Conservation (phyloP, 2,797 vertebrate species). For the Spinus pinus region DNA sequence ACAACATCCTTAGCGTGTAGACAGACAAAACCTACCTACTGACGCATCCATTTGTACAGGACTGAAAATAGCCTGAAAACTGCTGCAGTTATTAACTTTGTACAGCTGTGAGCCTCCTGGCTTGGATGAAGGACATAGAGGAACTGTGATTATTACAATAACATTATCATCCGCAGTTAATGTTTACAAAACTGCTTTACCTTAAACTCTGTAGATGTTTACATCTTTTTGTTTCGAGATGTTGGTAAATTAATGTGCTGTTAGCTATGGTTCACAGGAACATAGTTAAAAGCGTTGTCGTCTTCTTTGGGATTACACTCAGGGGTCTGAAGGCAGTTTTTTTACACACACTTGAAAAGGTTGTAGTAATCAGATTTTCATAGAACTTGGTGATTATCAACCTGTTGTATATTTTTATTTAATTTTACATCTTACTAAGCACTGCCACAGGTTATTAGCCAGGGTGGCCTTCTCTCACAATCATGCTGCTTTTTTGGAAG, state of each 20-base stretch:
- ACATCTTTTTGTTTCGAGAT: conserved; percentile 80
- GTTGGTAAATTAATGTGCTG: conserved; percentile 74
- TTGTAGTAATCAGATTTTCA: conserved; percentile 77
- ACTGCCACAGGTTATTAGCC: conserved; percentile 81
- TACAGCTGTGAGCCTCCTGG: conserved; percentile 75
- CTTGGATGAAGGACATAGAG: conserved; percentile 73
- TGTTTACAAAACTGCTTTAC: conserved; percentile 88
- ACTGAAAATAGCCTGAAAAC: conserved; percentile 78
- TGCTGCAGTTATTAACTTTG: conserved; percentile 78
- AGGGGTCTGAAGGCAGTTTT: conserved; percentile 84
- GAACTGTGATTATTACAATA: conserved; percentile 77
- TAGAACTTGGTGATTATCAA: conserved; percentile 75
- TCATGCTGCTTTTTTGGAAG: conserved; percentile 83
- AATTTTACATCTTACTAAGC: conserved; percentile 77
- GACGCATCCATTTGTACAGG: conserved; percentile 60
- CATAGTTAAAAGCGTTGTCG: conserved; percentile 70
- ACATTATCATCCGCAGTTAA: conserved; percentile 82
- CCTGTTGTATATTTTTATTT: conserved; percentile 77
- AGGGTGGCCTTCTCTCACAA: conserved; percentile 79
- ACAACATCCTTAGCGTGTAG: conserved; percentile 94
- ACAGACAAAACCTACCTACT: conserved; percentile 71
- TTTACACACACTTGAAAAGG: conserved; percentile 82
- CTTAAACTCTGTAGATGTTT: conserved; percentile 86
- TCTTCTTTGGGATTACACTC: conserved; percentile 85
- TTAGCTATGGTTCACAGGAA: conserved; percentile 72